Evolutionary conservation across 2,113 vertebrate species (phyloP), one percentile per base, ranked within the genome.

Genomic region (Nanorana parkeri): DNA sequence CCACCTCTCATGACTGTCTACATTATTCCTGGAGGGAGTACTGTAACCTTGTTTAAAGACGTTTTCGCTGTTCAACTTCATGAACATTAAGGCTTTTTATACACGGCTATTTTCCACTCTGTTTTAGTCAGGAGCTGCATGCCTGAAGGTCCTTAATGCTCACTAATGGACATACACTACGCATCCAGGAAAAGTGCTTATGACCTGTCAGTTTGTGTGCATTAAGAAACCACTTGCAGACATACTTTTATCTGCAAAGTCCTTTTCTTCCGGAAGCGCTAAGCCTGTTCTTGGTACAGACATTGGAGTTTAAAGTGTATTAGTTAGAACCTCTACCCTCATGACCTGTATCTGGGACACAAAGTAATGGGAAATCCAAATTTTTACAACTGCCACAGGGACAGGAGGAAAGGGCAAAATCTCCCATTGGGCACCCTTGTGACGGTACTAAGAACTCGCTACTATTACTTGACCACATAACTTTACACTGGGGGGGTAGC

Each of bases 61-160:
- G 56, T 20, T 10, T 60, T 20, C 8, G 1, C 56, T 60, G 56
- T 60, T 60, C 56, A 60, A 10, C 60, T 24, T 24, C 60, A 24
- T 11, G 4, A 60, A 21, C 28, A 20, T 66, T 66, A 36, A 29
- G 29, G 17, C 19, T 36, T 11, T 24, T 13, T 61, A 15, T 67
- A 17, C 4, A 10, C 6, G 41, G 41, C 29, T 67, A 36, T 15
- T 47, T 16, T n/a, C 28, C 8, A 13, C 23, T 28, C 23, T 17
- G 23, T 52, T 20, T 72, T 28, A 28, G 68, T 72, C 24, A 20
- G 66, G 66, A 68, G 67, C 52, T 75, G 26, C 87, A 51, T 85
- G 47, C 56, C 69, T 29, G 10, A 56, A 32, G 26, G 16, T 55
- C 32, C 55, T 61, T 41, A 60, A 60, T 74, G 71, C 71, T 58